Base-by-base conservation (phyloP, 2,888 invertebrate genomes). In the Hirtodrosophila duncani region DNA sequence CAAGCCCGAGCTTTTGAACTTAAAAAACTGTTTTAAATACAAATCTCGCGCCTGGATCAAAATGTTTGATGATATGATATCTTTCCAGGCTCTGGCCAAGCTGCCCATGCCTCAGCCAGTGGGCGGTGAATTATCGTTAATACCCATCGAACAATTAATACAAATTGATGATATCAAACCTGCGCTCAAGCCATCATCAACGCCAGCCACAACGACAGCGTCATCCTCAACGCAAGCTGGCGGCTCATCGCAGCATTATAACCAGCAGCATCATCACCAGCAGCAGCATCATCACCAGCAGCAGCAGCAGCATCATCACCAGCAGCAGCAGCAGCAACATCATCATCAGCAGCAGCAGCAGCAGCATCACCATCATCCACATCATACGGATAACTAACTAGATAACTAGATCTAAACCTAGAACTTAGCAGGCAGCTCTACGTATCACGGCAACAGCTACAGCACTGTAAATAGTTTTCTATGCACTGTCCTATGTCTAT, bases 81-180 rank as follows among this genome's bases (percentile, higher is more conserved):
- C 1, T 9, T 57, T 57, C 0, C 11, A 91, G 91, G 86, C 85
- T 69, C 79, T 65, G 51, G 85, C 85, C 11, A 85, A 83, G 68
- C 53, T 85, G 50, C 85, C 85, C 3, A 67, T 84, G 45, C 88
- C 88, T 0, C 91, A 92, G 3, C 91, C 92, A 0, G 75, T 72
- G 11, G 94, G 94, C 4, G 95, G 95, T 5, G 95, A 95, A 84
- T 87, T 95, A 27, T 93, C 94, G 1, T 91, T 94, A 44, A 94
- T 95, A 79, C 95, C 95, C 20, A 94, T 95, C 78, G 95, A 95
- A 83, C 94, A 92, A 84, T 88, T 92, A 41, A 92, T 92, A 66
- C 92, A 92, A 88, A 89, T 92, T 30, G 92, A 92, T 10, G 92
- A 92, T 83, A 84, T 87, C 11, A 81, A 80, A 65, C 84, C 85